Evolutionary conservation across 2,113 vertebrate genomes (phyloP).

Genomic region (Dicaeum eximium): DNA sequence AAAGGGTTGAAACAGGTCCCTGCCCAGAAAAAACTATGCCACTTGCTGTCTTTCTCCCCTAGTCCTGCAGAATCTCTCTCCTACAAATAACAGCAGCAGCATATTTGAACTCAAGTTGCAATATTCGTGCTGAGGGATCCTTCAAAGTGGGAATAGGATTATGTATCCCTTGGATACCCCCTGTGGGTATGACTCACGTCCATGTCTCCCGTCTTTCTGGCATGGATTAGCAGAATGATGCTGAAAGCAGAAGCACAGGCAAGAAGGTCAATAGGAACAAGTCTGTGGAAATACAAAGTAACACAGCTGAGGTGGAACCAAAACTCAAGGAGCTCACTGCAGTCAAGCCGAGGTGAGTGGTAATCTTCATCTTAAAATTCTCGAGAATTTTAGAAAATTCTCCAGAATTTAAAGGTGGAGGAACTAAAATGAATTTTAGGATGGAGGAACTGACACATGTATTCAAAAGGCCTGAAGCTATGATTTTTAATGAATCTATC

Average conservation of each 20-base stretch:
- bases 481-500: not conserved
- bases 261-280: not conserved
- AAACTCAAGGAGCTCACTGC: not conserved
- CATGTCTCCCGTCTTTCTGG: not conserved
- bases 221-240: not conserved
- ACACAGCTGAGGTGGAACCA: not conserved
- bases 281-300: not conserved
- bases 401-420: not conserved
- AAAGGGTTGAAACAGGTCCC: not conserved
- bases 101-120: not conserved
- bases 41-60: accelerated
- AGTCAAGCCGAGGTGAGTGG: not conserved
- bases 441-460: not conserved
- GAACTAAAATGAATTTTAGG: no score
- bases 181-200: not conserved
- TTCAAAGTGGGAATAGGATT: not conserved
- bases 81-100: not conserved
- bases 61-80: not conserved
- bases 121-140: not conserved
- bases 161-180: not conserved
- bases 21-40: not conserved
- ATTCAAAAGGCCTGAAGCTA: not conserved
- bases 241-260: not conserved
- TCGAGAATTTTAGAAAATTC: not conserved
- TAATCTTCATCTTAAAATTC: not conserved